phyloP scores from a whole-genome alignment of 2,797 vertebrate species.

The Sitta carolinensis region DNA sequence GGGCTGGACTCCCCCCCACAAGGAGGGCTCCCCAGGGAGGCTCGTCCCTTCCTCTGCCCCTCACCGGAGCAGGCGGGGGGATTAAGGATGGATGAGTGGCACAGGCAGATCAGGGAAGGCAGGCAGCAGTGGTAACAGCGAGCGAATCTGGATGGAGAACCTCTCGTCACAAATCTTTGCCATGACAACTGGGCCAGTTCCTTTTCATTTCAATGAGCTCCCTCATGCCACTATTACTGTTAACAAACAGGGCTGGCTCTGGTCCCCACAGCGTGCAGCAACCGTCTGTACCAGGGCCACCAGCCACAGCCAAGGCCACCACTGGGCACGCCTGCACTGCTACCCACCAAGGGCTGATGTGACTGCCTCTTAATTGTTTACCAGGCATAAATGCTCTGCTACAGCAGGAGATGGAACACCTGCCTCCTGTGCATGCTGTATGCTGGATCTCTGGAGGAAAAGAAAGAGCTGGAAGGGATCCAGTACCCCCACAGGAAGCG shows the following conservation, averaged over 20 bases:
- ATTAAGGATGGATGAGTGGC: rapidly evolving
- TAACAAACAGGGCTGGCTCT: neutral
- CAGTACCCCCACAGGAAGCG: neutral
- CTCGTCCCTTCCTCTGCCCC: neutral
- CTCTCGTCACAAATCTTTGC: neutral
- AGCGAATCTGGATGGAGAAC: neutral
- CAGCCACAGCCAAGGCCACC: neutral
- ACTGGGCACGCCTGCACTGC: neutral
- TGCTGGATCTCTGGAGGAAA: neutral
- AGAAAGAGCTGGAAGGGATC: neutral
- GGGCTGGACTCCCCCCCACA: neutral
- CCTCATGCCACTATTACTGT: neutral
- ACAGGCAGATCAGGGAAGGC: neutral
- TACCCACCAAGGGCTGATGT: neutral
- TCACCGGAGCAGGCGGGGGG: neutral
- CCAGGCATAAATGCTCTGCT: neutral
- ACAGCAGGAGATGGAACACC: neutral
- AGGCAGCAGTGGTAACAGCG: neutral
- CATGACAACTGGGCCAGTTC: slow-evolving; percentile 33
- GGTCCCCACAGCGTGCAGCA: neutral
- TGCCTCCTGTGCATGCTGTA: neutral
- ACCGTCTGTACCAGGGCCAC: neutral
- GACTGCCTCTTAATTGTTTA: neutral
- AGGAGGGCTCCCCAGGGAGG: rapidly evolving
- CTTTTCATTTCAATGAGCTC: neutral